Base-by-base conservation (phyloP, 2,797 vertebrate genomes). In the Novumbra hubbsi region DNA sequence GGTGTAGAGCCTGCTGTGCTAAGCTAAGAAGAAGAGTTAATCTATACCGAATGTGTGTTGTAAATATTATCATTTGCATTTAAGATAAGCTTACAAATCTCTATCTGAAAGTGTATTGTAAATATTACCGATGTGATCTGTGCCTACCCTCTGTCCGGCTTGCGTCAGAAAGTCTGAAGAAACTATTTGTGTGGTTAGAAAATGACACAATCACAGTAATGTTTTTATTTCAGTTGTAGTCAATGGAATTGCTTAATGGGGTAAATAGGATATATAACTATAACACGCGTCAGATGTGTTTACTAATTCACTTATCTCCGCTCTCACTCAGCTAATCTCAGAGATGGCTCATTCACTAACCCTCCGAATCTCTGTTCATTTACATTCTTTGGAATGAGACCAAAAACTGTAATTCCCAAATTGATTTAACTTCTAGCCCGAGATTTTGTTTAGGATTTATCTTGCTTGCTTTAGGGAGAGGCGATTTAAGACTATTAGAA, bases 51-150 rank as follows among this genome's bases (percentile, higher is more conserved):
- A 30, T 24, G 9, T 6, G 0, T 38, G 1, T 19, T 72, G 27
- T 83, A 85, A 85, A 84, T 81, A 76, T 85, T 76, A 73, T 78
- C 52, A 69, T 74, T 71, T 57, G 50, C 70, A 6, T 62, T 67
- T 2, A 15, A 49, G 19, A 5, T 74, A 70, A 2, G 62, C 17
- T 21, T 45, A 45, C 9, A 45, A 45, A 45, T 45, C 48, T 70
- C 19, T 65, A 6, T 68, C 4, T 74, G 30, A 34, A 66, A 32
- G 71, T 7, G 19, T 52, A 70, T 73, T 63, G 32, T 79, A 75
- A 73, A 70, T 41, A n/a, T 24, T 41, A 55, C 16, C 12, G 19
- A 17, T 55, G n/a, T 55, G 49, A 52, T 15, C 7, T 14, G 17
- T 63, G 21, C 14, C 2, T 32, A 32, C 34, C 34, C 34, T 38